Conservation (phyloP, 2,797 vertebrate genomes). For the Gastrophryne carolinensis region DNA sequence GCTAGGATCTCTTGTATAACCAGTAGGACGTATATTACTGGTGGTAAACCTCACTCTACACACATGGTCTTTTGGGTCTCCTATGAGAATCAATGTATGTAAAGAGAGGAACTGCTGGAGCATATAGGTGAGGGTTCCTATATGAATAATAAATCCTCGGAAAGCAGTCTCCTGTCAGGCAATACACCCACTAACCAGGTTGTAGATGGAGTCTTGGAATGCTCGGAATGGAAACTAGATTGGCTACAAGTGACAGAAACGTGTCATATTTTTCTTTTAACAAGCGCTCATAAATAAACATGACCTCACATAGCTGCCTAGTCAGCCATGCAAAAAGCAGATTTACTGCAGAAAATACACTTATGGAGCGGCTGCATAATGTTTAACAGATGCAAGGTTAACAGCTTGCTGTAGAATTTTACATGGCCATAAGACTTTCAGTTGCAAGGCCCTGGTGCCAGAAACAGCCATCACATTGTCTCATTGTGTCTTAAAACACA, state of each 20-base stretch:
- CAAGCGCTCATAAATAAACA: not conserved
- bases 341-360: not conserved
- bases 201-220: too few species aligned
- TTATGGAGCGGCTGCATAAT: not conserved
- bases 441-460: not conserved
- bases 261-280: not conserved
- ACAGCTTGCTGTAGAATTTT: not conserved
- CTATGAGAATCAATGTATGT: too few species aligned
- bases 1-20: too few species aligned
- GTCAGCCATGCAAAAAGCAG: not conserved
- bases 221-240: too few species aligned
- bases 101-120: too few species aligned
- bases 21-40: too few species aligned
- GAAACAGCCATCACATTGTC: not conserved
- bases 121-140: too few species aligned
- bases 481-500: not conserved
- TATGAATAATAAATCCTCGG: too few species aligned
- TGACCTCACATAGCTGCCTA: constrained; percentile 21
- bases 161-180: too few species aligned
- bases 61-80: too few species aligned
- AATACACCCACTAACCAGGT: too few species aligned
- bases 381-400: not conserved
- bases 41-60: too few species aligned
- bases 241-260: not conserved
- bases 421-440: not conserved